Percentiles rank a stretch among this genome's conserved stretches.
Conservation (phyloP, 2,888 invertebrate species). For the Drosophila suboccidentalis region DNA sequence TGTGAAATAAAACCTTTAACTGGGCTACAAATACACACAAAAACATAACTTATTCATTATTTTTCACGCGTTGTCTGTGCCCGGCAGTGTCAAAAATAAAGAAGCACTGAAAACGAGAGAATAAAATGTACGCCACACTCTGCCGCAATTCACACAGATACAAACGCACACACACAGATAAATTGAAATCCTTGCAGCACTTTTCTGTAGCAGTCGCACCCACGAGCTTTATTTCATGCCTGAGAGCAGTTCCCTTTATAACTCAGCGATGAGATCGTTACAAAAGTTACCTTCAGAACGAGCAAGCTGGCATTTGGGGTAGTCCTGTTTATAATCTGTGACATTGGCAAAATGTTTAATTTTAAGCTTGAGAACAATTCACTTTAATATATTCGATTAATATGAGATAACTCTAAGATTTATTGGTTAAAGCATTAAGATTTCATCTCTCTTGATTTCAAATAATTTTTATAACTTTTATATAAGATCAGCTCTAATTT, state of each 20-base stretch:
- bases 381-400: too few relatives aligned
- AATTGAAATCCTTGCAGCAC: slow-evolving; percentile 52
- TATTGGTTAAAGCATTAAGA: neutral
- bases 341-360: neutral
- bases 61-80: slow-evolving; percentile 64
- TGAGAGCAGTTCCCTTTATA: slow-evolving; percentile 36
- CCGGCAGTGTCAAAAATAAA: slow-evolving; percentile 33
- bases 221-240: slow-evolving; percentile 61
- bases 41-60: slow-evolving; percentile 71
- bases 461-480: neutral
- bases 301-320: slow-evolving; percentile 7
- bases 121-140: slow-evolving; percentile 35
- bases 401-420: too few relatives aligned
- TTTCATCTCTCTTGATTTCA: neutral
- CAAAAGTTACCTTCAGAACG: slow-evolving; percentile 34
- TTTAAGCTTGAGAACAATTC: too few relatives aligned
- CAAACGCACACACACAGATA: slow-evolving; percentile 24
- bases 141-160: slow-evolving; percentile 43
- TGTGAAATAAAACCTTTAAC: slow-evolving; percentile 55
- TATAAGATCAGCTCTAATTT: neutral
- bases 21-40: slow-evolving; percentile 50
- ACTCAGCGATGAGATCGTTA: slow-evolving; percentile 49
- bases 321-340: slow-evolving; percentile 14
- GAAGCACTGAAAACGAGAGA: slow-evolving; percentile 12
- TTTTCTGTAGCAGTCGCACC: slow-evolving; percentile 38